phyloP scores from a whole-genome alignment of 2,888 invertebrate species.

The Ceramica pisi region DNA sequence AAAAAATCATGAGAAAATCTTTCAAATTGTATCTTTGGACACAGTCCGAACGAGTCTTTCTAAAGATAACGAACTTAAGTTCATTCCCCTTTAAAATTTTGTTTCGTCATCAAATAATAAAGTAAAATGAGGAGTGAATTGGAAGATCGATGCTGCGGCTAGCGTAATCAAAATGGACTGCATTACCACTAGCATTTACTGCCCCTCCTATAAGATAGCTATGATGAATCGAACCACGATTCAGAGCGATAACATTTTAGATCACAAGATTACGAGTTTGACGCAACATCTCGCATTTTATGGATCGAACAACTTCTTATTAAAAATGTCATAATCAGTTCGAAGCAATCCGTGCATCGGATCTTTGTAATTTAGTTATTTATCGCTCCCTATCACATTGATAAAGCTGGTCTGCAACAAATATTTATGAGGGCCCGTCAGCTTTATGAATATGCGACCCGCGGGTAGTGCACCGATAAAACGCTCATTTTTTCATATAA shows the following conservation, averaged over 20 bases:
- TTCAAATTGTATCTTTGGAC: not conserved
- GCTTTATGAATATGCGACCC: conserved; percentile 86
- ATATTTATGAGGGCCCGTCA: conserved; percentile 79
- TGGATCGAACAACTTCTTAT: conserved; percentile 48
- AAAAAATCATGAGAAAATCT: conserved; percentile 2
- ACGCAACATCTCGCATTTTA: conserved; percentile 52
- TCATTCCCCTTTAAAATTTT: conserved; percentile 24
- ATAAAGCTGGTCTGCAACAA: conserved; percentile 73
- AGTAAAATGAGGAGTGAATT: conserved; percentile 45
- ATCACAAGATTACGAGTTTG: conserved; percentile 58
- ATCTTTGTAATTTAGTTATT: conserved; percentile 70
- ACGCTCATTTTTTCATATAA: conserved; percentile 80
- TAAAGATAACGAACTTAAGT: conserved; percentile 15
- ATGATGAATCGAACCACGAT: conserved; percentile 56
- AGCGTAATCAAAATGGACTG: conserved; percentile 50
- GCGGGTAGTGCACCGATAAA: conserved; percentile 76
- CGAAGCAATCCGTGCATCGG: conserved; percentile 43
- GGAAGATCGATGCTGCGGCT: conserved; percentile 54
- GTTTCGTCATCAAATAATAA: conserved; percentile 35
- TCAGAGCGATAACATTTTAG: conserved; percentile 51
- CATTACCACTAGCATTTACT: conserved; percentile 44
- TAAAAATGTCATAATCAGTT: conserved; percentile 63
- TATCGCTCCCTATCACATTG: conserved; percentile 67
- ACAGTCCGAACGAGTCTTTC: not conserved
- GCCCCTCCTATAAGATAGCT: conserved; percentile 36